Evolutionary conservation across 2,888 invertebrate species (phyloP).

Genomic region (Sesia bembeciformis): DNA sequence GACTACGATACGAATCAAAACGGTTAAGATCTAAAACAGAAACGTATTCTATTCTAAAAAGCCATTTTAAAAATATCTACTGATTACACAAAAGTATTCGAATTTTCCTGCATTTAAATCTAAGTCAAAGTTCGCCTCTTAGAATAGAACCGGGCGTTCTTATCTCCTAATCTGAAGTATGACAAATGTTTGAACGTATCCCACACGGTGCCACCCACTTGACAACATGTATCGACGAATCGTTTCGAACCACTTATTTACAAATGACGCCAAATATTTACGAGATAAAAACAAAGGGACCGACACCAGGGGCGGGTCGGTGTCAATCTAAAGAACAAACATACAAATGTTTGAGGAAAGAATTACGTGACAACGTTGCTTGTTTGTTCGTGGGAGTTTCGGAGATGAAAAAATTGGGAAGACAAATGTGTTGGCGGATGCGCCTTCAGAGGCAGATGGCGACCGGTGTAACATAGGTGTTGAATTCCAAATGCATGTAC

Average conservation of each 20-base stretch:
- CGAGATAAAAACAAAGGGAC: slow-evolving; percentile 67
- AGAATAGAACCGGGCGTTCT: neutral
- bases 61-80: too few species aligned
- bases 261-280: slow-evolving; percentile 69
- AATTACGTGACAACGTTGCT: slow-evolving; percentile 65
- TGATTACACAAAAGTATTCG: neutral
- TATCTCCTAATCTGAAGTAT: slow-evolving; percentile 7
- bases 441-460: slow-evolving; percentile 1
- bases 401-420: slow-evolving; percentile 22
- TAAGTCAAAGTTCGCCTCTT: slow-evolving; percentile 27
- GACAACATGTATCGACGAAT: slow-evolving; percentile 34
- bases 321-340: slow-evolving; percentile 69
- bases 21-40: too few species aligned
- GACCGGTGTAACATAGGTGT: neutral
- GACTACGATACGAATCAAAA: too few species aligned
- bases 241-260: slow-evolving; percentile 53
- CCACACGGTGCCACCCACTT: slow-evolving; percentile 50
- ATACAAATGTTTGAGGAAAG: slow-evolving; percentile 59
- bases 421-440: slow-evolving; percentile 25
- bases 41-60: too few species aligned
- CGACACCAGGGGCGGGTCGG: slow-evolving; percentile 48
- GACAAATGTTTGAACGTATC: slow-evolving; percentile 25
- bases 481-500: slow-evolving; percentile 7
- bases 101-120: slow-evolving; percentile 6
- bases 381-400: slow-evolving; percentile 33